Evolutionary conservation across 2,113 vertebrate genomes (phyloP).

Genomic region (Tonatia bakeri): DNA sequence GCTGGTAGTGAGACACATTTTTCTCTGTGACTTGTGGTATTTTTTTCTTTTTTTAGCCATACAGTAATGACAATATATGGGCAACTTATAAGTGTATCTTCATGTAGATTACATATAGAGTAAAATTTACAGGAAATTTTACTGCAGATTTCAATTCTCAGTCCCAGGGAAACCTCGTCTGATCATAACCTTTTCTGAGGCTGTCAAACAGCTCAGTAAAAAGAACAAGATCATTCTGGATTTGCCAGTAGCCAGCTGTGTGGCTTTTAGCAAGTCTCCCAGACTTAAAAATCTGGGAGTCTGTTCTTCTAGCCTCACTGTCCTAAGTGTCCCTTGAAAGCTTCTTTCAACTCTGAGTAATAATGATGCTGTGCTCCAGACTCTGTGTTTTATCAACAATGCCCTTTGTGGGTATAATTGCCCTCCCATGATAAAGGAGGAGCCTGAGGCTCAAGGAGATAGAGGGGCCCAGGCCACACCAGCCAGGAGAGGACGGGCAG

Average conservation of each 20-base stretch:
- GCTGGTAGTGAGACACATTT: neutral
- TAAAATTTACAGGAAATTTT: neutral
- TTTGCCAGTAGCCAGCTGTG: neutral
- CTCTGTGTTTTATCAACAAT: neutral
- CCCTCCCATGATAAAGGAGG: neutral
- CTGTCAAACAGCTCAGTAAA: neutral
- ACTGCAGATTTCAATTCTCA: neutral
- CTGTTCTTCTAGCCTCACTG: neutral
- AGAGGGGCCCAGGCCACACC: neutral
- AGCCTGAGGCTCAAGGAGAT: neutral
- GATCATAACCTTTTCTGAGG: neutral
- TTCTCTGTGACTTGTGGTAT: neutral
- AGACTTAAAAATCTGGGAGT: neutral
- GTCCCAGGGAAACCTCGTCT: neutral
- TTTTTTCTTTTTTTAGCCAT: neutral
- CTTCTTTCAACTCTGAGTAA: conserved; percentile 1
- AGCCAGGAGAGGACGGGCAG: neutral
- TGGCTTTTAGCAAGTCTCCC: neutral
- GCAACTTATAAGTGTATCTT: neutral
- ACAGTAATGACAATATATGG: neutral
- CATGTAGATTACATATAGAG: neutral
- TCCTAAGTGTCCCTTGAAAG: neutral
- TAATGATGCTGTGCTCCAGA: neutral
- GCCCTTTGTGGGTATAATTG: neutral
- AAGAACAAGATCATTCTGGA: neutral